Base-by-base conservation (phyloP, 53 echinoderm and acorn worm species). In the Holothuria scabra region DNA sequence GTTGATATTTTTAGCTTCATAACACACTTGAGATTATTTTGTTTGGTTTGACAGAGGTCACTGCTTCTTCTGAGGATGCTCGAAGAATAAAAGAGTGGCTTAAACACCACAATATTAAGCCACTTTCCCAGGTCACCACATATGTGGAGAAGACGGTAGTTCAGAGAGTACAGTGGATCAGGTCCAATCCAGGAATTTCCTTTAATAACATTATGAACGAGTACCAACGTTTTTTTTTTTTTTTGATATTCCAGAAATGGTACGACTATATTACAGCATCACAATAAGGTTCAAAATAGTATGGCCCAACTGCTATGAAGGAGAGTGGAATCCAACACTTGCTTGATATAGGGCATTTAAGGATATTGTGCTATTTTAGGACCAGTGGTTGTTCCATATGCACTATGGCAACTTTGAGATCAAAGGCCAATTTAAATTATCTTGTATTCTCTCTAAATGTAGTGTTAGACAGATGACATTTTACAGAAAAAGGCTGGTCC, bases 211-310 rank as follows among this genome's bases (percentile, higher is more conserved):
- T 69, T 69, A 5, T 3, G 70, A 30, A 12, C 30, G 70, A 69
- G 10, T 69, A 69, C 70, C 70, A 2, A 3, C 41, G 41, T 41
- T 32, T 69, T 37, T n/a, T n/a, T n/a, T n/a, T n/a, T n/a, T n/a
- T n/a, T 69, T 69, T 10, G 70, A 69, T 37, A 69, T 37, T 33
- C 70, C 70, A 28, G 70, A 32, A 33, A 69, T 69, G 70, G 70
- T 69, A 37, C 24, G 70, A 33, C 32, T 5, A 69, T 60, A 60
- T 60, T 60, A 20, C 10, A 60, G 61, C 61, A 60, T 60, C 41
- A 41, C 7, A 41, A 41, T 41, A 41, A 41, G 41, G 41, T 41
- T 41, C 8, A 41, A 41, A 41, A 41, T 8, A 10, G 41, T 10
- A 41, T 41, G 41, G 41, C 41, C 41, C 8, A 3, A 41, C 7